phyloP scores from a whole-genome alignment of 2,797 vertebrate genomes.

The Geotrypetes seraphini region DNA sequence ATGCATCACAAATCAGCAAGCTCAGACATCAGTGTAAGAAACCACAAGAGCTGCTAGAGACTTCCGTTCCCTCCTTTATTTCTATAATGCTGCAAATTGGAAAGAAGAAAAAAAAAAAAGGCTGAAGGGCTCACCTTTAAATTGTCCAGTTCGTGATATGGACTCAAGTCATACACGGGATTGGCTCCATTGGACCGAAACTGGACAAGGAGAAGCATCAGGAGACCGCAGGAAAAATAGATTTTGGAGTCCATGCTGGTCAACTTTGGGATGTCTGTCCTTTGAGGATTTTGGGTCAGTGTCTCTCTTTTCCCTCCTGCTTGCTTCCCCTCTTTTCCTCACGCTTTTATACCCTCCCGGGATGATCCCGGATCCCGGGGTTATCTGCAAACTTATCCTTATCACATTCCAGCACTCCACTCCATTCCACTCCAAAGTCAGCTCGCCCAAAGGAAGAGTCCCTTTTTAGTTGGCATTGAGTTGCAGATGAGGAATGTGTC shows the following conservation, averaged over 20 bases:
- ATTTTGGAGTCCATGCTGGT: constrained; percentile 47
- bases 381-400: constrained; percentile 54
- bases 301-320: constrained; percentile 3
- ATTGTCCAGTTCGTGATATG: constrained; percentile 49
- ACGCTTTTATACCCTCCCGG: constrained; percentile 41
- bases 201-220: constrained; percentile 57
- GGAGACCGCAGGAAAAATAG: constrained; percentile 42
- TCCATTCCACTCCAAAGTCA: constrained; percentile 46
- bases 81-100: no score
- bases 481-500: constrained; percentile 44
- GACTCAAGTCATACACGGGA: constrained; percentile 40
- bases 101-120: no score
- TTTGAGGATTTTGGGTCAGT: no score
- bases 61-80: no score
- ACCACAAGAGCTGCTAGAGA: no score
- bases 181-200: constrained; percentile 35
- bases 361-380: constrained; percentile 27
- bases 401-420: constrained; percentile 78
- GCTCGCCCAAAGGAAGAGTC: constrained; percentile 58
- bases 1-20: no score
- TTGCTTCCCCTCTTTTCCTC: background rate
- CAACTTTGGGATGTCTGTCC: background rate
- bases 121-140: constrained; percentile 81
- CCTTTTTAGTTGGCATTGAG: constrained; percentile 63
- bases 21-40: no score